Conservation (phyloP, 2,797 vertebrate genomes). For the Lophotriccus pileatus region DNA sequence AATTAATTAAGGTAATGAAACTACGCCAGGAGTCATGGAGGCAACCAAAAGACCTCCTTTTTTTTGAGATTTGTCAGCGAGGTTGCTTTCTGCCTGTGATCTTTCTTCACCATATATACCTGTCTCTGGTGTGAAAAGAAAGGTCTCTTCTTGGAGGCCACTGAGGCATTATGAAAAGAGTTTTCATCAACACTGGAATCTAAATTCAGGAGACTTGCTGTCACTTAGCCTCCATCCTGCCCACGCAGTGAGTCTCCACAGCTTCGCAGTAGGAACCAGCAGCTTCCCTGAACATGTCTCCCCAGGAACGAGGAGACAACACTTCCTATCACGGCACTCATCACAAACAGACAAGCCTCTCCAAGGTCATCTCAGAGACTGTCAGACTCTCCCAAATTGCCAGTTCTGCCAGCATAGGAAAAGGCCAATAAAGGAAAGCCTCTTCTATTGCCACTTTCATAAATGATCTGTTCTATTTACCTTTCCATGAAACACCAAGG, state of each 20-base stretch:
- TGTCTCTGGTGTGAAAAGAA: background rate
- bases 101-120: background rate
- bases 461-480: background rate
- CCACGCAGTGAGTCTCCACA: accelerated
- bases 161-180: background rate
- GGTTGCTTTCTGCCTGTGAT: background rate
- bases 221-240: background rate
- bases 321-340: background rate
- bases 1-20: background rate
- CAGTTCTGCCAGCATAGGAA: background rate
- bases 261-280: accelerated
- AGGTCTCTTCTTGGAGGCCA: background rate
- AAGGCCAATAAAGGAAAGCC: background rate
- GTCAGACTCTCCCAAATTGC: background rate
- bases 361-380: background rate
- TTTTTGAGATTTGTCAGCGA: background rate
- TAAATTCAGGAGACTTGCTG: background rate
- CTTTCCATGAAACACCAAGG: background rate
- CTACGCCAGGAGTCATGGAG: accelerated
- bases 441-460: background rate
- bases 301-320: accelerated
- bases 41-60: background rate
- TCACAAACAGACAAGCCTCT: background rate
- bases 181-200: background rate
- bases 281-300: background rate